These are phyloP conservation scores for Bovichtus variegatus DNA, from an alignment of 2,797 vertebrate genomes.

Conservation along the genomic window DNA sequence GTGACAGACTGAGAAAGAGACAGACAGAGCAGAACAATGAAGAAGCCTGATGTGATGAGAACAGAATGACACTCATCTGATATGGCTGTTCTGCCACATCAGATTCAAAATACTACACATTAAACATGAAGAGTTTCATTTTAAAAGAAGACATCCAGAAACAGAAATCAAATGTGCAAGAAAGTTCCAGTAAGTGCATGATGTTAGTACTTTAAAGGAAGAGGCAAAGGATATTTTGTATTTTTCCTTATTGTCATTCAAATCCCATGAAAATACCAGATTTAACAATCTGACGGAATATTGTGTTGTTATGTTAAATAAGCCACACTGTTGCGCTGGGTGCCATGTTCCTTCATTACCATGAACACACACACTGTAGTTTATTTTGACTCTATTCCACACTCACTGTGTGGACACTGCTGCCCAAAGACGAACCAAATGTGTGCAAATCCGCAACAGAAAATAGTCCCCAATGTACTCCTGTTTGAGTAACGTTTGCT, in stretches of 20 bases:
- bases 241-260: conserved; percentile 24
- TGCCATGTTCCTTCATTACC: too few species aligned
- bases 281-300: background rate
- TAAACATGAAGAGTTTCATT: conserved; percentile 27
- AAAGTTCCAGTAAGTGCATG: background rate
- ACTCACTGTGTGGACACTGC: background rate
- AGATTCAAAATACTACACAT: conserved; percentile 14
- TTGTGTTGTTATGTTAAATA: too few species aligned
- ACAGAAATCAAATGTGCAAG: background rate
- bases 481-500: background rate
- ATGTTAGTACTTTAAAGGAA: background rate
- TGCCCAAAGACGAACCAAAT: background rate
- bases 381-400: background rate
- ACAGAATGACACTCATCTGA: conserved; percentile 31
- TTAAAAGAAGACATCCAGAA: conserved; percentile 16
- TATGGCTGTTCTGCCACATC: conserved; percentile 26
- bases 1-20: conserved; percentile 23
- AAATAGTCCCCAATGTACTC: background rate
- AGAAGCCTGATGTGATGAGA: conserved; percentile 36
- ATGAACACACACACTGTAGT: background rate
- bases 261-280: conserved; percentile 29
- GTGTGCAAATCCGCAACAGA: background rate
- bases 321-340: too few species aligned
- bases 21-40: conserved; percentile 23
- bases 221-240: background rate